Percentiles rank a stretch among this genome's conserved stretches.
phyloP scores from a whole-genome alignment of 2,888 invertebrate species.

The Hydriomena furcata region DNA sequence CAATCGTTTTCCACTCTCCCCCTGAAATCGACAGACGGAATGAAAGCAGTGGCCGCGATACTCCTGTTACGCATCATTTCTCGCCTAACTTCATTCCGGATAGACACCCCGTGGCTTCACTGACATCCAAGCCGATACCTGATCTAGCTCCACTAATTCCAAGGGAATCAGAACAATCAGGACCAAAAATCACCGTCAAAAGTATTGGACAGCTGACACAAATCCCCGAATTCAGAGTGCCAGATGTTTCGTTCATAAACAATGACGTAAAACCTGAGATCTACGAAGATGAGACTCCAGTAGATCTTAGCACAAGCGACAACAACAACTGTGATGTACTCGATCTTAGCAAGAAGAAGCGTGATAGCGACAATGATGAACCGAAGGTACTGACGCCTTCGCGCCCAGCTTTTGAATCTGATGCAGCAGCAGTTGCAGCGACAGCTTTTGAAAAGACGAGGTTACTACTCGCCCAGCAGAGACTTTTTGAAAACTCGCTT shows the following conservation, averaged over 20 bases:
- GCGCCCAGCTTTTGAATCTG: constrained; percentile 74
- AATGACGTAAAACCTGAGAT: constrained; percentile 63
- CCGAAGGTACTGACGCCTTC: constrained; percentile 59
- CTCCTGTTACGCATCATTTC: constrained; percentile 69
- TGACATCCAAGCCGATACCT: constrained; percentile 63
- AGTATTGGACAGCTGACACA: constrained; percentile 85
- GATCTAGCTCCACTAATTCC: constrained; percentile 59
- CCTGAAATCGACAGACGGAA: constrained; percentile 76
- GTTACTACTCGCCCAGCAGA: constrained; percentile 86
- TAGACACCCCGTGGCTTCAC: constrained; percentile 70
- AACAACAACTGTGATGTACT: constrained; percentile 86
- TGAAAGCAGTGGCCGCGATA: constrained; percentile 67
- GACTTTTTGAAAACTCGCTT: constrained; percentile 84
- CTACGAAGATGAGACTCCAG: constrained; percentile 82
- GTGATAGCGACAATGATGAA: constrained; percentile 63
- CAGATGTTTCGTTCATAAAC: constrained; percentile 60
- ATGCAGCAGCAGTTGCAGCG: constrained; percentile 62
- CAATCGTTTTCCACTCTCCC: constrained; percentile 80
- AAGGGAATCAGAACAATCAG: constrained; percentile 65
- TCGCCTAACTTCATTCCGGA: constrained; percentile 72
- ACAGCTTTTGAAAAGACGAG: constrained; percentile 81
- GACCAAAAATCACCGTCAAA: constrained; percentile 84
- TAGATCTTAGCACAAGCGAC: constrained; percentile 87
- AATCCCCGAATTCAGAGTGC: constrained; percentile 76
- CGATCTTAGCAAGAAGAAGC: constrained; percentile 92